Percentiles rank a stretch among this genome's conserved stretches.
Evolutionary conservation across 1,140 invertebrate species (phyloP).

Genomic region (Drosophila seguyi): DNA sequence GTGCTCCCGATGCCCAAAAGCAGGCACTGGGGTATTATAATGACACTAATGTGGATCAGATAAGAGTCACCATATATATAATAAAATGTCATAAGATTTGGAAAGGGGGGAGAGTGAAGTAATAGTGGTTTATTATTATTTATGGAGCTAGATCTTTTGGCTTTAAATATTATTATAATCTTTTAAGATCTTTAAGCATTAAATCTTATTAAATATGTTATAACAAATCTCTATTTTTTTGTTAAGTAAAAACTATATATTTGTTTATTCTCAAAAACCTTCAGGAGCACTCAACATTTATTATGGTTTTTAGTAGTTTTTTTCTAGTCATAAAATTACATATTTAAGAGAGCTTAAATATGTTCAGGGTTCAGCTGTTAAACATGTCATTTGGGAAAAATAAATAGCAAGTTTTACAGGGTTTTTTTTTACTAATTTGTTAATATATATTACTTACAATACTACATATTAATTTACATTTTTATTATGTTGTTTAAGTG

Average conservation of each 20-base stretch:
- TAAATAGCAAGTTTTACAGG: background rate
- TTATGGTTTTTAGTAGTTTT: too few relatives aligned
- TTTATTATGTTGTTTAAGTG: too few relatives aligned
- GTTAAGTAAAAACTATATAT: background rate
- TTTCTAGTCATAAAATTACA: background rate
- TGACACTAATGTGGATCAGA: constrained; percentile 45
- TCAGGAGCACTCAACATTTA: too few relatives aligned
- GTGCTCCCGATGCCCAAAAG: constrained; percentile 44
- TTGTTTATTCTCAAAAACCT: background rate
- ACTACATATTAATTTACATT: background rate
- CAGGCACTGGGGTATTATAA: constrained; percentile 22
- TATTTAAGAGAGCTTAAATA: background rate
- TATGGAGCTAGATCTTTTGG: background rate
- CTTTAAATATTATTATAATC: background rate
- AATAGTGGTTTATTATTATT: background rate
- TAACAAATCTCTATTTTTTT: background rate
- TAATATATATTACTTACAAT: background rate
- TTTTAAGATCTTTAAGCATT: too few relatives aligned
- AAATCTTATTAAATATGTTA: too few relatives aligned
- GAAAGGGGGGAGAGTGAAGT: background rate
- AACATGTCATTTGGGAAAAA: background rate
- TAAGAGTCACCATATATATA: constrained; percentile 12
- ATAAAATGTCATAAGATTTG: background rate
- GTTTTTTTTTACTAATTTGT: background rate
- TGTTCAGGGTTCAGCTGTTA: background rate